Evolutionary conservation across 2,888 invertebrate species (phyloP), one percentile per base, ranked within the genome.

Genomic region (Phalangium opilio): DNA sequence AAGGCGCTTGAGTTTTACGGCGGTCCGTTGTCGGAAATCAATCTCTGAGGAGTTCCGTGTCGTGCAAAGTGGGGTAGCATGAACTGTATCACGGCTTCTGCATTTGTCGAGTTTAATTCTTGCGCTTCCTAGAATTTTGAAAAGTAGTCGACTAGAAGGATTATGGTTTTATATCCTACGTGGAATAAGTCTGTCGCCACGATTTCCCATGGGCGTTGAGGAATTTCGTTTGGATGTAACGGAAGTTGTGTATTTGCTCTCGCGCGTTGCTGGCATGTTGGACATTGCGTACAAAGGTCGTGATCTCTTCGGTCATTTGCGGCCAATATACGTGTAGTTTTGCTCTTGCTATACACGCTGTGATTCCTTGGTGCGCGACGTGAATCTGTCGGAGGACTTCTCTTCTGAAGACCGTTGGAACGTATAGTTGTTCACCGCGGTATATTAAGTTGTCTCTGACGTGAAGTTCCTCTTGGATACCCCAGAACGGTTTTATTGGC

Each of bases 131-230:
- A n/a, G 34, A 33, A 48, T 19, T 48, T 48, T 17, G 42, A 36
- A 14, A 47, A 47, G 21, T 47, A 47, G 32, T 47, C 47, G n/a
- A 42, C 32, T 4, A 47, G 15, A 21, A 47, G 14, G 12, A 45
- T 27, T 18, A 41, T 41, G 3, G 32, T 45, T 8, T 19, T 14
- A 33, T 18, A 33, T 27, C 41, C 2, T 4, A 45, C n/a, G 33
- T 33, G 41, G 41, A 45, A 45, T 19, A 45, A 33, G 8, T 41
- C 34, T 14, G 41, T 34, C 8, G 45, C 34, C 40, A 41, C 32
- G 11, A 33, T 41, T 18, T 41, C 34, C 45, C 45, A 45, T 17
- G 41, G 45, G 34, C 45, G n/a, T 10, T 45, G 41, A 34, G 45
- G 41, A 15, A 41, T 32, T 8, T 41, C 7, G 34, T 41, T 21